Percentiles rank a stretch among this genome's conserved stretches.
Evolutionary conservation across 1,140 invertebrate species (phyloP).

Genomic region (Cotesia vestalis): DNA sequence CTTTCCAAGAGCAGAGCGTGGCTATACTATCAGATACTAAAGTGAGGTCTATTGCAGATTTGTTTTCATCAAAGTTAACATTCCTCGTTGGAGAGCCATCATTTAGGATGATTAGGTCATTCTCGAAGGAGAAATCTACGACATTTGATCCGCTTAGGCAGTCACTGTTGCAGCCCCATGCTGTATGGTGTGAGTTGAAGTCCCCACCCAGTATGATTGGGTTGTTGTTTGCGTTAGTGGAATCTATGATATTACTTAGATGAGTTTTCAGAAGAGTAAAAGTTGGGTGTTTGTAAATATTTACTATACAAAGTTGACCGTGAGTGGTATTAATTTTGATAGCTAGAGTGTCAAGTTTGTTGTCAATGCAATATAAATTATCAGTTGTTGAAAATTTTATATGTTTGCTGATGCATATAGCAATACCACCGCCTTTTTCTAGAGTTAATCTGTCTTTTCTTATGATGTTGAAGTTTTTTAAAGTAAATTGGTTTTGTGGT

Average conservation of each 20-base stretch:
- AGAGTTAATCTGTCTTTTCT: constrained; percentile 23
- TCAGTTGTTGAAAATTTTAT: not conserved
- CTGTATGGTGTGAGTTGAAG: constrained; percentile 35
- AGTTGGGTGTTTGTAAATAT: constrained; percentile 7
- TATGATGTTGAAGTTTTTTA: constrained; percentile 33
- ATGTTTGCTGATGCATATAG: constrained; percentile 25
- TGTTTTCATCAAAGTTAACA: not conserved
- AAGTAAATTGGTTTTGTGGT: not conserved
- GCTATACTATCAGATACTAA: not conserved
- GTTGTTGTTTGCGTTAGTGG: not conserved
- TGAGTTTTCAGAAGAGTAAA: not conserved
- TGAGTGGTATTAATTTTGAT: constrained; percentile 1
- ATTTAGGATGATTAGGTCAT: constrained; percentile 14
- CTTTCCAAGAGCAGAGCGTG: constrained; percentile 11
- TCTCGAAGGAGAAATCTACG: constrained; percentile 8
- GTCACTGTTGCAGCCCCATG: constrained; percentile 27
- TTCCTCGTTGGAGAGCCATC: constrained; percentile 31
- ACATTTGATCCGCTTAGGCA: constrained; percentile 9
- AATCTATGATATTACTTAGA: not conserved
- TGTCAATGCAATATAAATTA: not conserved
- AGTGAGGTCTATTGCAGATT: constrained; percentile 33
- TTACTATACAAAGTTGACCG: not conserved
- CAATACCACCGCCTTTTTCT: not conserved
- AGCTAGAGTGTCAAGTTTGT: constrained; percentile 7
- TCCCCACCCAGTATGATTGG: constrained; percentile 32